Base-by-base conservation (phyloP, 2,888 invertebrate species). In the Macropis europaea region DNA sequence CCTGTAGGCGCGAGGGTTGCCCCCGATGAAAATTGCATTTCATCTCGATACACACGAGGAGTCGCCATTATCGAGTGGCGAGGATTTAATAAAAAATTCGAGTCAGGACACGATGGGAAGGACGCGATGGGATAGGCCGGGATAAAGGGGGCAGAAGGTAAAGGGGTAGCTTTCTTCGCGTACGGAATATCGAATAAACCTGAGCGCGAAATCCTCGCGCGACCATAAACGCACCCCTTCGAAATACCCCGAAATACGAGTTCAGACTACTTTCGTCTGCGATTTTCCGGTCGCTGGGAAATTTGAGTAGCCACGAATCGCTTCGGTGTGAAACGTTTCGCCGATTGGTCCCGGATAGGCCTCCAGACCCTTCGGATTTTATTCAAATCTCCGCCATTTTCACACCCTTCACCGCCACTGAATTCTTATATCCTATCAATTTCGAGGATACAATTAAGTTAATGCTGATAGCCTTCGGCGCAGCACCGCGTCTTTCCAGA, bases 41-140 rank as follows among this genome's bases (percentile, higher is more conserved):
- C 75, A 79, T 82, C 68, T 78, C 82, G 84, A 83, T 85, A 80
- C 82, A 83, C 79, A 64, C 77, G 77, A 73, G 80, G 67, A 81
- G 69, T 80, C 76, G 79, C 72, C 77, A 83, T 84, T 82, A 84
- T 83, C 76, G 77, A 73, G 73, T 60, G 73, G 66, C 73, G 59
- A 50, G 70, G 79, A 81, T 83, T 81, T 75, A 76, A 82, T 85
- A 82, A 86, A 84, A 86, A 85, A 85, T 85, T 86, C 84, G 79
- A 83, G 82, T 83, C 82, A 80, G 84, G 76, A 30, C 54, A 38
- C n/a, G 53, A 56, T 45, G 34, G 34, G 50, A 11, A 40, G 57
- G 36, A 26, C 17, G 60, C 9, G 59, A 13, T 3, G 19, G 13
- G 11, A 17, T 17, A 30, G 26, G 6, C 6, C 22, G 40, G 3